Evolutionary conservation across 2,888 invertebrate species (phyloP), one percentile per base, ranked within the genome.

Genomic region (Acleris laterana): DNA sequence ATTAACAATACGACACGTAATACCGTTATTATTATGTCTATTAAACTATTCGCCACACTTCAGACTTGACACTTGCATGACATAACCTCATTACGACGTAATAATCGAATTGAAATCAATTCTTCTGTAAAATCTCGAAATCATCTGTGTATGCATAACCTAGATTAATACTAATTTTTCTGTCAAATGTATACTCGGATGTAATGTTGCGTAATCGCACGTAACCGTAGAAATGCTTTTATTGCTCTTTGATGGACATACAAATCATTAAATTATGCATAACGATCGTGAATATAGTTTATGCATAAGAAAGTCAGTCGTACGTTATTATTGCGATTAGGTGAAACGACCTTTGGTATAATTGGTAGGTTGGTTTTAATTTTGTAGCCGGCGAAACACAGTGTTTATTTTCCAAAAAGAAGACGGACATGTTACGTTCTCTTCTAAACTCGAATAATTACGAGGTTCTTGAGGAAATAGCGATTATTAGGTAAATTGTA

Each of bases 231-330:
- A 60, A 55, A 49, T 25, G 42, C 4, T 64, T 59, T 64, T 64
- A 64, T 64, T 55, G 53, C 49, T 42, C 38, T 22, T 46, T 49
- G 38, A 55, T 55, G 25, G 53, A 42, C 42, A 17, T 22, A 48
- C 52, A 52, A 58, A 59, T 63, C 22, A 46, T 48, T 53, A 28
- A 48, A 64, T 53, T 59, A 53, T 53, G 52, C 57, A 38, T 59
- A 59, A 64, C 38, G 48, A 59, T 52, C 16, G 44, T 42, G 20
- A 17, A n/a, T 62, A 25, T 42, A 49, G 50, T 50, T 50, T 48
- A 53, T 58, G 6, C 7, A 13, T 19, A 59, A 64, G 59, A 59
- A 53, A 64, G 59, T 48, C 48, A 38, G 17, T 25, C 13, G 32
- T 9, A 11, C 11, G 17, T 25, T 25, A 38, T 13, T 38, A 13